Base-by-base conservation (phyloP, 2,113 vertebrate genomes). In the Labrus mixtus region DNA sequence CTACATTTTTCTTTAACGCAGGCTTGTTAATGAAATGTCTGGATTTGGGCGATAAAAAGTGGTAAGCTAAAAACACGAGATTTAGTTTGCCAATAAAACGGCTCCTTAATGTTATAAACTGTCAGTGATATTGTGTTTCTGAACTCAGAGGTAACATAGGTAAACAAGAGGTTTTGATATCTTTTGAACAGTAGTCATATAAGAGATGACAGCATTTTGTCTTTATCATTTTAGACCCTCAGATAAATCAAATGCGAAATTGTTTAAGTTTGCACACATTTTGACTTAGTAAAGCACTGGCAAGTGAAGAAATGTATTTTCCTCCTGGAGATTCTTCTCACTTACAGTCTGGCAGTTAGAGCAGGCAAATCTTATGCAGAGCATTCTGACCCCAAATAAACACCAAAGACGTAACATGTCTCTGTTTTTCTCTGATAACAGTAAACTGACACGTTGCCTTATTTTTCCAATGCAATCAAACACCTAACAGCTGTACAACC, bases 301-400 rank as follows among this genome's bases (percentile, higher is more conserved):
- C 9, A 12, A 12, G 37, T 48, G 10, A 64, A 17, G 56, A 29
- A 61, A 46, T 58, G 45, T 37, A 19, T 60, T 9, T 60, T 9
- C 10, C 29, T 64, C 11, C 37, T 25, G 16, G 11, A 22, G 20
- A 57, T 13, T 22, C 37, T 13, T 22, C 37, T 61, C 19, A 23
- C 19, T 53, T 23, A 15, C 64, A 54, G 48, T 36, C 16, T 13
- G 36, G 13, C 12, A 46, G 29, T 48, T 11, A 59, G 17, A 29
- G 16, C 25, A 33, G 59, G 45, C 11, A 43, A 50, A 59, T 29
- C 25, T 67, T n/a, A 48, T 58, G 50, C 3, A 48, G 4, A 46
- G 53, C 29, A 60, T 19, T 37, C 11, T 23, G 33, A 59, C 33
- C 8, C 20, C 56, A 75, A 72, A 63, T 71, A 73, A 80, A 76